Conservation (phyloP, 2,797 vertebrate genomes). For the Gallirallus australis region DNA sequence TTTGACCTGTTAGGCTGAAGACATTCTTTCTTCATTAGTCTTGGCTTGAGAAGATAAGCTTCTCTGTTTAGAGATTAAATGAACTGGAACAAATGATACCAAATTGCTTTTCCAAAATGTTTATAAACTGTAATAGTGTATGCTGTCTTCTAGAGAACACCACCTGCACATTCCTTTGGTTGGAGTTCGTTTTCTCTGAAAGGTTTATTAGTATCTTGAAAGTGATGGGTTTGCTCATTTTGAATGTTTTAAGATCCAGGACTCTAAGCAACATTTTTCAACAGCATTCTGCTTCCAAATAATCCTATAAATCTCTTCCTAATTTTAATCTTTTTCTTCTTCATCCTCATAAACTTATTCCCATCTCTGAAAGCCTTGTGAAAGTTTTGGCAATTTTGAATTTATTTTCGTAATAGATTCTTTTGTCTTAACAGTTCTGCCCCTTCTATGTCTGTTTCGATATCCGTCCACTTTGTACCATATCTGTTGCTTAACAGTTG, state of each 20-base stretch:
- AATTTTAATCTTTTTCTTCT: not conserved
- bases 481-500: not conserved
- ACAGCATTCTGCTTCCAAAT: not conserved
- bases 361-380: not conserved
- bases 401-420: fast-evolving
- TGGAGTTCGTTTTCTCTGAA: not conserved
- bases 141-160: not conserved
- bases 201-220: not conserved
- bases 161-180: not conserved
- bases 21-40: constrained; percentile 9
- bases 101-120: not conserved
- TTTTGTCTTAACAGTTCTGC: not conserved
- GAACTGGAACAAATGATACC: not conserved
- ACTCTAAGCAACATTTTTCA: not conserved
- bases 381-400: not conserved
- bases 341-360: not conserved
- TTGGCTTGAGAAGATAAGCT: constrained; percentile 30
- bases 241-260: not conserved
- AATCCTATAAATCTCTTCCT: not conserved
- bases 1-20: not conserved
- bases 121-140: not conserved
- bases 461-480: not conserved
- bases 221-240: not conserved
- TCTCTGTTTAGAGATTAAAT: constrained; percentile 23
- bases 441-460: not conserved